phyloP scores from a whole-genome alignment of 23 tunicate species.

The Ascidia mentula region DNA sequence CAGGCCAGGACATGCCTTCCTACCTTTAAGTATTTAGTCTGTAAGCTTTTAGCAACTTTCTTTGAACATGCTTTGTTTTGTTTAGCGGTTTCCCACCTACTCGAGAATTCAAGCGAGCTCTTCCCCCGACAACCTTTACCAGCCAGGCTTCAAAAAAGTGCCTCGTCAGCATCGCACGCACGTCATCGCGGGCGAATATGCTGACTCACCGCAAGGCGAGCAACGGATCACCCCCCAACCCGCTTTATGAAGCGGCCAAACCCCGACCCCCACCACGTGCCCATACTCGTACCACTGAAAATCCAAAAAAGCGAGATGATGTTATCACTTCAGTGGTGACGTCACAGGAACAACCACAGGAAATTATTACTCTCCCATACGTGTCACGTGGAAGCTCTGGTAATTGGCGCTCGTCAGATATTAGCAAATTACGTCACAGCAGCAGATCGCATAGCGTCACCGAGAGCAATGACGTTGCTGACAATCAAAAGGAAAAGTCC shows the following conservation, averaged over 20 bases:
- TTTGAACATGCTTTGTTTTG: neutral
- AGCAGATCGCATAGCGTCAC: neutral
- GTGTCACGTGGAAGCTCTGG: conserved; percentile 27
- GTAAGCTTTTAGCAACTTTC: too few species aligned
- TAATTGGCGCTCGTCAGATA: neutral
- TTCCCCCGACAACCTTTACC: conserved; percentile 8
- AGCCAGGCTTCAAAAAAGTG: conserved; percentile 9
- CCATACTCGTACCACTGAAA: neutral
- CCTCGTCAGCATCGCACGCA: conserved; percentile 18
- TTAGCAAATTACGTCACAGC: conserved; percentile 1
- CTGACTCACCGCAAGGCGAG: conserved; percentile 6
- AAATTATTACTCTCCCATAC: conserved; percentile 36
- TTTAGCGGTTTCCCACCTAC: neutral
- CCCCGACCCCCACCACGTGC: conserved; percentile 48
- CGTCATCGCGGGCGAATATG: conserved; percentile 19
- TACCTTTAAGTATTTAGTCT: too few species aligned
- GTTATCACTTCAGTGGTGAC: neutral
- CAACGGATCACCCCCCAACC: conserved; percentile 31
- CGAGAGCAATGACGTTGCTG: conserved; percentile 17
- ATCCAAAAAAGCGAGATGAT: neutral
- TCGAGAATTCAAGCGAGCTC: neutral
- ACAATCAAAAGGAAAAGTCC: neutral
- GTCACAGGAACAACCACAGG: conserved; percentile 11
- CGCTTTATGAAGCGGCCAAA: conserved; percentile 64
- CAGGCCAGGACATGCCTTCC: too few species aligned